Evolutionary conservation across 2,797 vertebrate genomes (phyloP).

Genomic region (Balearica regulorum): DNA sequence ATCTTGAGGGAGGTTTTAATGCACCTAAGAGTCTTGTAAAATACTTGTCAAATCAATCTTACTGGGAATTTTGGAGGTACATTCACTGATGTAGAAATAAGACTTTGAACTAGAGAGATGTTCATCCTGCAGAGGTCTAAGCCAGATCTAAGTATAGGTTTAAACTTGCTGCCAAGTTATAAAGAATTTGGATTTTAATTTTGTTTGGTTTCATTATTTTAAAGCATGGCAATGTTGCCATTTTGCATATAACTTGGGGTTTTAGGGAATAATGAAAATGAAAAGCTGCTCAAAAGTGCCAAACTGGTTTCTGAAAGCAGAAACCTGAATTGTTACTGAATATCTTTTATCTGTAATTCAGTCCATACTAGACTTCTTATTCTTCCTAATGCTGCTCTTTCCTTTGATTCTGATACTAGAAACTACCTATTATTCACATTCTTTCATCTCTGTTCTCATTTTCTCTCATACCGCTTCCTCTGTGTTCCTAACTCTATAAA

Average conservation of each 20-base stretch:
- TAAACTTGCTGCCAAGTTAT: background rate
- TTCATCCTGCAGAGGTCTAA: background rate
- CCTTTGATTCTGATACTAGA: background rate
- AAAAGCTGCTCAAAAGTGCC: background rate
- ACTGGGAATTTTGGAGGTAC: background rate
- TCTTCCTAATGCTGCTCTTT: background rate
- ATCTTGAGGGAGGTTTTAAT: background rate
- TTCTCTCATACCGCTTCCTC: conserved; percentile 71
- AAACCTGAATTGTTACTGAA: background rate
- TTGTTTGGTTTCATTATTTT: background rate
- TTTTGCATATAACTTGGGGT: background rate
- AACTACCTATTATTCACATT: background rate
- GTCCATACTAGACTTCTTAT: background rate
- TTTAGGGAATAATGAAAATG: background rate
- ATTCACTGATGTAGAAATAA: background rate
- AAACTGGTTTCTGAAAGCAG: background rate
- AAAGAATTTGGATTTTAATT: background rate
- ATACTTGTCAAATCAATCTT: background rate
- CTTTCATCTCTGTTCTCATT: conserved; percentile 54
- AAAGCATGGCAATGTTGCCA: background rate
- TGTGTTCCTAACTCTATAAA: conserved; percentile 64
- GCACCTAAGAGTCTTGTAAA: background rate
- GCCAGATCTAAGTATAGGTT: background rate
- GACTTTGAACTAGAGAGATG: background rate
- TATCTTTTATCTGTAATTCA: background rate